Evolutionary conservation across 2,888 invertebrate genomes (phyloP).

Genomic region (Mesochorus sp.): DNA sequence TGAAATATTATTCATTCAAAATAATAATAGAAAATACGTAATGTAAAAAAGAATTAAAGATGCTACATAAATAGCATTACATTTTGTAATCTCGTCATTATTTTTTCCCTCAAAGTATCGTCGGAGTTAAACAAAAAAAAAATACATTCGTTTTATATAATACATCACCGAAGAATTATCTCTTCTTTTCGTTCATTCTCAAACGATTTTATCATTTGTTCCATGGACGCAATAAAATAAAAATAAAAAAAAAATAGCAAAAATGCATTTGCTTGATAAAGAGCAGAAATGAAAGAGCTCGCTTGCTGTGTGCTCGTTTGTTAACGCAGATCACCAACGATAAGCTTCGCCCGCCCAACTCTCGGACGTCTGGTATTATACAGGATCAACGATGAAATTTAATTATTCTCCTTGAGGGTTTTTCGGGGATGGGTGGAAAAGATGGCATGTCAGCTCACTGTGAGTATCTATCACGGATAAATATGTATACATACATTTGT

Average conservation of each 20-base stretch:
- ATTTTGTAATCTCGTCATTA: too few relatives aligned
- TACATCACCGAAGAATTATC: too few relatives aligned
- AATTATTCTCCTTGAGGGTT: conserved; percentile 56
- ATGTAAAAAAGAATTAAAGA: too few relatives aligned
- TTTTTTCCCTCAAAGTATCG: too few relatives aligned
- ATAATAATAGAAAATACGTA: too few relatives aligned
- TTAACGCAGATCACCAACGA: conserved; percentile 54
- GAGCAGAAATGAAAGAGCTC: not conserved
- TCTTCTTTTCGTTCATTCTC: not conserved
- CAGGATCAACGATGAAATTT: conserved; percentile 60
- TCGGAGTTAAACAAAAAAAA: too few relatives aligned
- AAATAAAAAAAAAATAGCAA: conserved; percentile 6
- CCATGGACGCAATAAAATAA: not conserved
- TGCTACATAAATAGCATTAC: too few relatives aligned
- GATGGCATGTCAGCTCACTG: conserved; percentile 39
- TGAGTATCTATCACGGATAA: conserved; percentile 36
- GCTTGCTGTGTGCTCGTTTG: conserved; percentile 25
- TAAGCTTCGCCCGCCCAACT: conserved; percentile 40
- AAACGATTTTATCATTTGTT: not conserved
- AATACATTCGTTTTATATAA: too few relatives aligned
- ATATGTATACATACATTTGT: not conserved
- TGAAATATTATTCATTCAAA: too few relatives aligned
- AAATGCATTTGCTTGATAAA: conserved; percentile 14
- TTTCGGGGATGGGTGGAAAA: conserved; percentile 46
- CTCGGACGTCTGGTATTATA: conserved; percentile 53